These are phyloP conservation scores for Drosophila suzukii DNA, from an alignment of 1,140 invertebrate species.

Conservation along the genomic window DNA sequence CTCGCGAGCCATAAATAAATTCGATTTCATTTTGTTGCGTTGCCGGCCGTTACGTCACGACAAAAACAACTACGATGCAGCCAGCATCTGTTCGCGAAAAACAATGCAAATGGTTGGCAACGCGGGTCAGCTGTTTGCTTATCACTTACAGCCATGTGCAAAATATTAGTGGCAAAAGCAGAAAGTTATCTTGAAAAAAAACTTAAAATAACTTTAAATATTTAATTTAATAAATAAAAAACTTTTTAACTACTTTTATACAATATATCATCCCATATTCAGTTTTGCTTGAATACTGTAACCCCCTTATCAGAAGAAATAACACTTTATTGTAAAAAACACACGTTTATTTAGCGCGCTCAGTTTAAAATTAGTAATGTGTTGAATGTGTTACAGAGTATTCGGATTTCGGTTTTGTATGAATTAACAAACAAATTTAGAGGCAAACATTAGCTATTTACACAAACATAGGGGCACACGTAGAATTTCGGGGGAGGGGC, in stretches of 20 bases:
- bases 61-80: constrained; percentile 22
- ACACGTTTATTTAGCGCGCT: constrained; percentile 79
- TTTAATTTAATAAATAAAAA: too few relatives aligned
- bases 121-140: constrained; percentile 56
- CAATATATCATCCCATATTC: too few relatives aligned
- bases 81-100: constrained; percentile 18
- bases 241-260: too few relatives aligned
- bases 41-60: constrained; percentile 54
- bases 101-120: constrained; percentile 48
- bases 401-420: constrained; percentile 36
- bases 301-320: not conserved
- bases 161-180: not conserved
- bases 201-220: too few relatives aligned
- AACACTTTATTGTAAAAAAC: constrained; percentile 61
- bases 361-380: constrained; percentile 70
- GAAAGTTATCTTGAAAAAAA: too few relatives aligned
- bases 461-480: constrained; percentile 57
- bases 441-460: constrained; percentile 65
- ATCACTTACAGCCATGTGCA: not conserved
- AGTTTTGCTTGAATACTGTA: too few relatives aligned
- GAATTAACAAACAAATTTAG: constrained; percentile 62
- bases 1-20: constrained; percentile 31
- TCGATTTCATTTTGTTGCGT: constrained; percentile 28
- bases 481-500: constrained; percentile 14
- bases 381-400: constrained; percentile 54